Conservation (phyloP, 2,113 vertebrate species). For the Syrmaticus mikado region DNA sequence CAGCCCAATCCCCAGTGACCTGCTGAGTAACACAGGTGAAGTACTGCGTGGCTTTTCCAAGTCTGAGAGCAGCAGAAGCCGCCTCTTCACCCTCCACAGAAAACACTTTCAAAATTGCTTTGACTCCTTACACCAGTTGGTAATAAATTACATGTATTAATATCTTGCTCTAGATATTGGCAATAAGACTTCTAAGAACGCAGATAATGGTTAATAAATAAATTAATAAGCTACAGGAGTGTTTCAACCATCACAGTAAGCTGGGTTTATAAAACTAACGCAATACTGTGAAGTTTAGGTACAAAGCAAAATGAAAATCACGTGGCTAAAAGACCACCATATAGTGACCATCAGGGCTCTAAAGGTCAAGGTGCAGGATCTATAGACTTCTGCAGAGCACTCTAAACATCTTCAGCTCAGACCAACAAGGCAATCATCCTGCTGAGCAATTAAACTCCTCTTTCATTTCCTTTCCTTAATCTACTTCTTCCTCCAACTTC, state of each 20-base stretch:
- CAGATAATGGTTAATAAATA: too few relatives aligned
- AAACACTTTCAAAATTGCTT: not conserved
- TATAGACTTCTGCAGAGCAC: not conserved
- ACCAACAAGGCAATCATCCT: not conserved
- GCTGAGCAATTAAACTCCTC: not conserved
- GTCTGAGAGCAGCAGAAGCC: not conserved
- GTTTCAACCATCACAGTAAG: not conserved
- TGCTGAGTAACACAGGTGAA: not conserved
- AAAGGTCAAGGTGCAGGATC: not conserved
- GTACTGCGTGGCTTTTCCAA: not conserved
- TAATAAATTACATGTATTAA: not conserved
- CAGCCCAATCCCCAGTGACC: not conserved
- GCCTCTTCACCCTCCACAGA: not conserved
- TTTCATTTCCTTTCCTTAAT: constrained; percentile 13
- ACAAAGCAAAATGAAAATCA: not conserved
- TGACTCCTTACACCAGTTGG: not conserved
- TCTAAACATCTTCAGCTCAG: not conserved
- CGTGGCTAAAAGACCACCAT: not conserved
- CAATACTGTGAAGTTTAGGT: not conserved
- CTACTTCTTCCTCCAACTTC: constrained; percentile 22
- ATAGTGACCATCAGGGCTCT: not conserved
- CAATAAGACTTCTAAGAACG: not conserved
- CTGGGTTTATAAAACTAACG: not conserved
- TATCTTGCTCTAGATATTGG: not conserved
- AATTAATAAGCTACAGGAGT: not conserved